These are phyloP conservation scores for Microctenopoma lineatum DNA, from an alignment of 2,797 vertebrate species.

Conservation along the genomic window DNA sequence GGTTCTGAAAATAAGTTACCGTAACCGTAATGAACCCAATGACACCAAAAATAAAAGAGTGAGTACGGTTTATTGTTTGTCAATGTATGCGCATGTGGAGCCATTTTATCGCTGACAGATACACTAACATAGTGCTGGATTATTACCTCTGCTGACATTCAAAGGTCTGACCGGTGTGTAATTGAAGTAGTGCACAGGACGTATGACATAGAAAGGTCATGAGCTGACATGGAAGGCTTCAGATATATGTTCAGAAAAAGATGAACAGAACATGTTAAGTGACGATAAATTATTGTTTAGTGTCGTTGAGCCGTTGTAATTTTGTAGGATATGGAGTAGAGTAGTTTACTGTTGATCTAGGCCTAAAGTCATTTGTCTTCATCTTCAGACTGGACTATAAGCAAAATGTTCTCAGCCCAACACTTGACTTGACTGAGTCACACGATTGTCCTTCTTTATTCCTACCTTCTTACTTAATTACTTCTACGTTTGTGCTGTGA, in stretches of 20 bases:
- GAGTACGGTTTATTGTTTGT: neutral
- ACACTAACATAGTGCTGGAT: too few relatives aligned
- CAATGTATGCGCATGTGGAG: neutral
- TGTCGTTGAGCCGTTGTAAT: neutral
- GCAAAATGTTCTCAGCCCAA: neutral
- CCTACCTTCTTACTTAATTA: neutral
- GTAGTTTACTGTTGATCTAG: too few relatives aligned
- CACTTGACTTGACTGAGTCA: slow-evolving; percentile 30
- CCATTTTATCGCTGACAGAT: slow-evolving; percentile 47
- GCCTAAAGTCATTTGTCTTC: neutral
- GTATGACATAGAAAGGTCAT: too few relatives aligned
- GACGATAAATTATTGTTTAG: neutral
- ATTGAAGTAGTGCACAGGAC: slow-evolving; percentile 41
- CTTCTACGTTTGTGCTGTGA: neutral
- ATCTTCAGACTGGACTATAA: slow-evolving; percentile 11
- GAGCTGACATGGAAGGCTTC: slow-evolving; percentile 10
- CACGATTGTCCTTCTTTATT: slow-evolving; percentile 15
- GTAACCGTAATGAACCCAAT: neutral
- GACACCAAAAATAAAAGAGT: neutral
- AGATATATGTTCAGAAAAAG: slow-evolving; percentile 2
- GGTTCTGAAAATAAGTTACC: neutral
- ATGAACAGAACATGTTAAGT: neutral
- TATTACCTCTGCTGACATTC: neutral
- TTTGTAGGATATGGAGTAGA: neutral
- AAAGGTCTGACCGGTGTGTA: slow-evolving; percentile 24